These are phyloP conservation scores for Dasyornis broadbenti DNA, from an alignment of 2,113 vertebrate genomes.

Conservation along the genomic window DNA sequence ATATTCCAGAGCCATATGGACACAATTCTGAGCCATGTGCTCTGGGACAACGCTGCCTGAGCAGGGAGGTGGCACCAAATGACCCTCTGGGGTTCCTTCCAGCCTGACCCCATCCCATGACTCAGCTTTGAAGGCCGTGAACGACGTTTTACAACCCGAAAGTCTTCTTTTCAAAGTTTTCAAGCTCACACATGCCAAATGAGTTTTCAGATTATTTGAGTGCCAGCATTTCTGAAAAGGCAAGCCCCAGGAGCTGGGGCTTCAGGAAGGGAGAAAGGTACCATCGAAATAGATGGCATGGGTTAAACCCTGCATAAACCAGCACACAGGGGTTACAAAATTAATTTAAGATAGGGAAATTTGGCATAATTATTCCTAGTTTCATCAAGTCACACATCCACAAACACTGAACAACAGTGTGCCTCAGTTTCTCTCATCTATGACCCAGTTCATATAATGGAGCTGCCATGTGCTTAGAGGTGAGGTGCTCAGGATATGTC, in stretches of 20 bases:
- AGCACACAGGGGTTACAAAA: neutral
- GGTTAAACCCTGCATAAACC: neutral
- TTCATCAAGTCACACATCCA: neutral
- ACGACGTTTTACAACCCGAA: neutral
- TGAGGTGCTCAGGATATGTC: neutral
- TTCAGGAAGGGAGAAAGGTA: neutral
- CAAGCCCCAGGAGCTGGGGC: neutral
- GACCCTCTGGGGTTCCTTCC: neutral
- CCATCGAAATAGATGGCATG: neutral
- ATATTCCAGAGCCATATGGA: neutral
- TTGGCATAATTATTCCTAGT: neutral
- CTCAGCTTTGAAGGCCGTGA: neutral
- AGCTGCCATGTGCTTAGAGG: neutral
- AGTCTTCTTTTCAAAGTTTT: neutral
- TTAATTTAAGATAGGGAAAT: neutral
- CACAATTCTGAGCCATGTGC: neutral
- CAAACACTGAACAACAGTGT: fast-evolving
- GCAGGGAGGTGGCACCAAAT: neutral
- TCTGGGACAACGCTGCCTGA: neutral
- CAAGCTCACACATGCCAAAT: neutral
- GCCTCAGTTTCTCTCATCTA: neutral
- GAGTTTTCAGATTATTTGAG: neutral
- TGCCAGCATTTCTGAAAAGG: neutral
- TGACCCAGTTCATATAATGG: neutral
- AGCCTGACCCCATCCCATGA: neutral